Conservation (phyloP, 2,797 vertebrate genomes). For the Picus viridis region DNA sequence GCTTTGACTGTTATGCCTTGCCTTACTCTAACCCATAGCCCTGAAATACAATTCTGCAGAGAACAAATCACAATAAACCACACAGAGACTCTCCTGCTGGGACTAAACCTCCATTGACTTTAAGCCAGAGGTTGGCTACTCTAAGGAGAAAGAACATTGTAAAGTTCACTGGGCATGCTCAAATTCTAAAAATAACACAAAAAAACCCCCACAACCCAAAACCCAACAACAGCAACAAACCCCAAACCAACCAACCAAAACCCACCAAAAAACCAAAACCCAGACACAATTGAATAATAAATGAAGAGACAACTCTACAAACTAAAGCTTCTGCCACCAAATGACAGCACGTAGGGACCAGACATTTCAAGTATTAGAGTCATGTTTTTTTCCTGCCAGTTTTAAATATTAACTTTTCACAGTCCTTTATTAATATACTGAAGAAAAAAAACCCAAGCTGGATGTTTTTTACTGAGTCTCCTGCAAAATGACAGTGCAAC, state of each 20-base stretch:
- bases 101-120: background rate
- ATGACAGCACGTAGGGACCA: background rate
- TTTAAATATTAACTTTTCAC: background rate
- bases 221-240: background rate
- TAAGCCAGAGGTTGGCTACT: background rate
- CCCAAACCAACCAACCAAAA: no score
- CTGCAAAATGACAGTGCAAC: background rate
- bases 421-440: background rate
- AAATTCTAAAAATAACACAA: background rate
- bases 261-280: background rate
- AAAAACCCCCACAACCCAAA: no score
- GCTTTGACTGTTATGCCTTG: background rate
- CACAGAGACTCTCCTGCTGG: background rate
- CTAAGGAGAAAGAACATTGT: background rate
- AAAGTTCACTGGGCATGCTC: background rate
- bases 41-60: background rate
- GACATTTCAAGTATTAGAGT: background rate
- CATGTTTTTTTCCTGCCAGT: background rate
- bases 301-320: background rate
- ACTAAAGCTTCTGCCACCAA: background rate
- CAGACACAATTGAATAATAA: background rate
- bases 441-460: background rate
- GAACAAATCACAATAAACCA: background rate
- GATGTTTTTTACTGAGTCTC: background rate
- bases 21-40: background rate